Evolutionary conservation across 2,888 invertebrate genomes (phyloP).

Genomic region (Leuctra nigra): DNA sequence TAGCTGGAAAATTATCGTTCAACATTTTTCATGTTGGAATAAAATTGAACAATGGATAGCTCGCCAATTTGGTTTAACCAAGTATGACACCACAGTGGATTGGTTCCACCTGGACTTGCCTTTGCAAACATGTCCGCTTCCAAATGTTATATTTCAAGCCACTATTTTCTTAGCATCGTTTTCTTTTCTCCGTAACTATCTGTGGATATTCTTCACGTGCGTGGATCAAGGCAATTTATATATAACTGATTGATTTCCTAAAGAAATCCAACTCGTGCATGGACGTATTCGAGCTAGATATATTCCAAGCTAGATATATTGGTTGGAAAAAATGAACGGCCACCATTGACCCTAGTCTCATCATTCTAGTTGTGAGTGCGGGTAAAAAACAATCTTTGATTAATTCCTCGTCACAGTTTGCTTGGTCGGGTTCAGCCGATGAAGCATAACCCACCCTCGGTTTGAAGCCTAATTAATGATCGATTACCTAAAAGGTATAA

Average conservation of each 20-base stretch:
- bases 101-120: background rate
- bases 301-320: background rate
- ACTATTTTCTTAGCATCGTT: no score
- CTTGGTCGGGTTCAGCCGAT: background rate
- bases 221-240: background rate
- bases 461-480: background rate
- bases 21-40: no score
- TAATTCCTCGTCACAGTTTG: background rate
- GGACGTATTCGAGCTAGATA: background rate
- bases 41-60: no score
- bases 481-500: background rate
- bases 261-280: background rate
- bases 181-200: no score
- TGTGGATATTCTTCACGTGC: no score
- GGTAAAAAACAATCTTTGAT: background rate
- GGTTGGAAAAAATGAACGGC: background rate
- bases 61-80: background rate
- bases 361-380: background rate
- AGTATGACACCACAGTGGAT: background rate
- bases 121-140: background rate
- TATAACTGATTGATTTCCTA: background rate
- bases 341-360: background rate
- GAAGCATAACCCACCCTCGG: background rate
- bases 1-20: no score
- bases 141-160: no score